Evolutionary conservation across 2,888 invertebrate species (phyloP).

Genomic region (Rhimphoctona megacephalus): DNA sequence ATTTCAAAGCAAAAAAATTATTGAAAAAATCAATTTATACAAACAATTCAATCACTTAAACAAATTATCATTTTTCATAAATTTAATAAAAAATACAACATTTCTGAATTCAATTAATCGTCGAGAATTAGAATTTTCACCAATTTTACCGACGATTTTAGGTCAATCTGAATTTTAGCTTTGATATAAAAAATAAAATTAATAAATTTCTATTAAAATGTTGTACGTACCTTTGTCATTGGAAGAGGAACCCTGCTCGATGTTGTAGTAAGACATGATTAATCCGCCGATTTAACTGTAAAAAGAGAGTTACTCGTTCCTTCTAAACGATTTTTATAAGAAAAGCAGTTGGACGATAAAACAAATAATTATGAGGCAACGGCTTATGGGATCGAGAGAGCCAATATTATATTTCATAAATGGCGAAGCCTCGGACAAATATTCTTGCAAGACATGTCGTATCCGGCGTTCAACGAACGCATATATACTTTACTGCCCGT

Average conservation of each 20-base stretch:
- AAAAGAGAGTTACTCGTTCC: constrained; percentile 60
- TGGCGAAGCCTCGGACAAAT: constrained; percentile 71
- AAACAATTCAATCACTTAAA: background rate
- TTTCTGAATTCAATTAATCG: background rate
- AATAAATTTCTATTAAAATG: background rate
- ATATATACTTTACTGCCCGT: constrained; percentile 72
- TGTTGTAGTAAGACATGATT: constrained; percentile 83
- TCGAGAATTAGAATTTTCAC: too few species aligned
- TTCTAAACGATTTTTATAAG: constrained; percentile 15
- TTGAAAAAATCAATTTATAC: background rate
- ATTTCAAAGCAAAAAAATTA: background rate
- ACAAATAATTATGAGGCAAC: background rate
- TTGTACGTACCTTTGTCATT: constrained; percentile 80
- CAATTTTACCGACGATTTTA: background rate
- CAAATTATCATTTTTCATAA: background rate
- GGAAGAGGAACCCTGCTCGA: constrained; percentile 79
- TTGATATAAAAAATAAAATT: background rate
- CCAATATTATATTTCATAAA: constrained; percentile 68
- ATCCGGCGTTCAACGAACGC: constrained; percentile 75
- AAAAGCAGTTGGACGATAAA: background rate
- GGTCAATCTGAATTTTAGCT: background rate
- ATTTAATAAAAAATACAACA: too few species aligned
- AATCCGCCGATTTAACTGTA: constrained; percentile 73
- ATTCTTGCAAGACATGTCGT: constrained; percentile 76
- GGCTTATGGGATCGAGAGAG: background rate